Base-by-base conservation (phyloP, 2,888 invertebrate genomes). In the Epiblema foenella region DNA sequence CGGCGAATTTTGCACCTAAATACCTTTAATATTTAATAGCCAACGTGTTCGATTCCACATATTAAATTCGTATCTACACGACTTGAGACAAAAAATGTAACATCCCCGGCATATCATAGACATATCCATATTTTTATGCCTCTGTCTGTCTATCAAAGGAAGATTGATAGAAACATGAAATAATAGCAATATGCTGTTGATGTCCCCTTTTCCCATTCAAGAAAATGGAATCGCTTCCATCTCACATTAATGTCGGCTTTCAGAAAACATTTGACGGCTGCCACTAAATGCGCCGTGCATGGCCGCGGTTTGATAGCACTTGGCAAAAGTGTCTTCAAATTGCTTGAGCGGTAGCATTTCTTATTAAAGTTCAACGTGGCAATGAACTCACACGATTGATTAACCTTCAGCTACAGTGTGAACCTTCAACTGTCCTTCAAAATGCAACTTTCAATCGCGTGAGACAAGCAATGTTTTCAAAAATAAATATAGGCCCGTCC, bases 291-390 rank as follows among this genome's bases (percentile, higher is more conserved):
- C 46, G 46, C 46, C n/a, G n/a, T 7, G 46, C 8, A 46, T n/a
- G 46, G n/a, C 12, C 46, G 46, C n/a, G n/a, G n/a, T 46, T 46
- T 46, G 46, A 46, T 46, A 46, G 46, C n/a, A 46, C n/a, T 46
- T n/a, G 46, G n/a, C 46, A 46, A 46, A 12, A 11, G 46, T 46
- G 7, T 46, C 46, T 46, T n/a, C 46, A 46, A 46, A 46, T 46
- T 46, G 33, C 33, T 33, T 8, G 46, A 46, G 46, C 46, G 46
- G 8, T 46, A 5, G 46, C 46, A 46, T 46, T 46, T 46, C 46
- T 42, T n/a, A 46, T 46, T 46, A 46, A n/a, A 46, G 46, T 46
- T 46, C 46, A 46, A 12, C 5, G 7, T 15, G n/a, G 46, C 46
- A 46, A 46, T 46, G n/a, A 46, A 8, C 29, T 29, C n/a, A n/a